Percentiles rank a stretch among this genome's conserved stretches.
phyloP scores from a whole-genome alignment of 53 echinoderm and acorn worm genomes.

The Actinopyga echinites region DNA sequence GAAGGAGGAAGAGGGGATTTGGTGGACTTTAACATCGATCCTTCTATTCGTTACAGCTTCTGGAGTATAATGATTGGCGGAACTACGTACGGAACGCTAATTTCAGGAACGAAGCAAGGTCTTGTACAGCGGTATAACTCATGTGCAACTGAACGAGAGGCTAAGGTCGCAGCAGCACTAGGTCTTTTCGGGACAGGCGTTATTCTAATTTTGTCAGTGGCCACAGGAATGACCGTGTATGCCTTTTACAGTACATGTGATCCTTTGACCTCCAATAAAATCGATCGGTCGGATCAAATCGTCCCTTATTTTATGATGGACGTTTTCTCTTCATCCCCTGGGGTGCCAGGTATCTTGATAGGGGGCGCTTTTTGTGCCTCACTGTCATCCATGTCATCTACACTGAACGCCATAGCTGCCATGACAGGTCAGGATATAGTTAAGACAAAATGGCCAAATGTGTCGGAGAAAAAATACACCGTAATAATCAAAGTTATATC shows the following conservation, averaged over 20 bases:
- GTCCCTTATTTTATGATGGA: slow-evolving; percentile 51
- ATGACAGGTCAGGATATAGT: slow-evolving; percentile 40
- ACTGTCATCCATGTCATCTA: slow-evolving; percentile 44
- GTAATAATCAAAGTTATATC: slow-evolving; percentile 1
- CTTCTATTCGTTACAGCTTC: background rate
- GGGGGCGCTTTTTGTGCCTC: slow-evolving; percentile 56
- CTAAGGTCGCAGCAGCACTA: slow-evolving; percentile 3
- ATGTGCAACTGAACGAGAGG: slow-evolving; percentile 12
- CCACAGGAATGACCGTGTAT: slow-evolving; percentile 33
- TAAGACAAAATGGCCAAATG: slow-evolving; percentile 2
- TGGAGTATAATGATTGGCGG: slow-evolving; percentile 26
- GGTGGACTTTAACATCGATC: slow-evolving; percentile 40
- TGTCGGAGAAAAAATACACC: background rate
- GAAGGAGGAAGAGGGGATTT: slow-evolving; percentile 10
- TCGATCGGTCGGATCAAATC: slow-evolving; percentile 46
- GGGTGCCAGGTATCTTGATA: slow-evolving; percentile 54
- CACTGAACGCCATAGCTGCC: background rate
- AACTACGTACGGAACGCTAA: background rate
- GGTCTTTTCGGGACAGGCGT: slow-evolving; percentile 24
- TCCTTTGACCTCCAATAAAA: background rate
- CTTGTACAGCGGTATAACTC: slow-evolving; percentile 29
- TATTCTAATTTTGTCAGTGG: slow-evolving; percentile 17
- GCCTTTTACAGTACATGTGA: slow-evolving; percentile 45
- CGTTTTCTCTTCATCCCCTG: slow-evolving; percentile 33
- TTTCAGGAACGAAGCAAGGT: background rate